These are phyloP conservation scores for Esox niger DNA, from an alignment of 2,113 vertebrate species.

Conservation along the genomic window DNA sequence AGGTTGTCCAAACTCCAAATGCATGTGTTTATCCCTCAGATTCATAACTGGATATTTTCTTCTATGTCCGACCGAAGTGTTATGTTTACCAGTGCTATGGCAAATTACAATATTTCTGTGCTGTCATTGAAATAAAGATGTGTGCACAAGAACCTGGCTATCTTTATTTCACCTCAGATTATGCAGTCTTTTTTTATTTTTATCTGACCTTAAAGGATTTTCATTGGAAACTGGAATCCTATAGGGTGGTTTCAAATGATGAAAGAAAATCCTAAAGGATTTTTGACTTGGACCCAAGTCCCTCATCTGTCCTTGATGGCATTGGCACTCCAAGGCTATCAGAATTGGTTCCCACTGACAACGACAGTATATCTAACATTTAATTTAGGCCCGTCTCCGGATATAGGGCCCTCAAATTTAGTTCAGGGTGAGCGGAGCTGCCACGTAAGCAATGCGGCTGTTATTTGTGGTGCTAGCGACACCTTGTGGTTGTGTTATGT, in stretches of 20 bases:
- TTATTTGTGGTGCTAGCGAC: slow-evolving; percentile 2
- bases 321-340: no score
- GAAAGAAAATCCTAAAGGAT: no score
- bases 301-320: no score
- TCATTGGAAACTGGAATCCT: no score
- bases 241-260: no score
- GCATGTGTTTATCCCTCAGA: not conserved
- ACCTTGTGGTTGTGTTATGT: not conserved
- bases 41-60: not conserved
- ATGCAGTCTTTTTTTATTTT: not conserved
- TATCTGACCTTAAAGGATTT: not conserved
- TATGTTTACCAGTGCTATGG: slow-evolving; percentile 28
- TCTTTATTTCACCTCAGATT: no score
- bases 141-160: slow-evolving; percentile 29
- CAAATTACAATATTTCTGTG: slow-evolving; percentile 21
- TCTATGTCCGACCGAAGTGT: not conserved
- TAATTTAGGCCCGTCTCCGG: no score
- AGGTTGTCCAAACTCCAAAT: not conserved
- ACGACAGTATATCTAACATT: no score
- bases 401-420: no score
- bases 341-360: no score
- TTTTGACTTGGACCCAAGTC: no score
- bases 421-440: not conserved
- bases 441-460: not conserved
- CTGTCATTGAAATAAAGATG: slow-evolving; percentile 45